Percentiles rank a stretch among this genome's conserved stretches.
Evolutionary conservation across 2,888 invertebrate genomes (phyloP).

Genomic region (Volucella inflata): DNA sequence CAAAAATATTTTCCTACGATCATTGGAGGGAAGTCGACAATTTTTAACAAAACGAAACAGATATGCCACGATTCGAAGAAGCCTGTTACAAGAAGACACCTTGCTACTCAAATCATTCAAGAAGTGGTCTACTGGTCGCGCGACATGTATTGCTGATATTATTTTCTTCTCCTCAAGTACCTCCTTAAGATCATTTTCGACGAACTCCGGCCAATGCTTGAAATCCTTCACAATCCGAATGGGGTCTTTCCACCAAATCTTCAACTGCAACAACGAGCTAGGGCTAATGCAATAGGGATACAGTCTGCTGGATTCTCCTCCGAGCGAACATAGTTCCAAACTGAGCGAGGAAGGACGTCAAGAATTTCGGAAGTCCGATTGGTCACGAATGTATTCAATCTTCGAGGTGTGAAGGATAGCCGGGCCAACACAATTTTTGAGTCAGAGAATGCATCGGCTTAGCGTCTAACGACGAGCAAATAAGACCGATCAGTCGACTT

Average conservation of each 20-base stretch:
- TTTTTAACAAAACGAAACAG: conserved; percentile 6
- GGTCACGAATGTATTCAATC: conserved; percentile 13
- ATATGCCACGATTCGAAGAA: conserved; percentile 1
- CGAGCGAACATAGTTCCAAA: conserved; percentile 74
- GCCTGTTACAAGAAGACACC: background rate
- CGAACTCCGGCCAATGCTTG: conserved; percentile 9
- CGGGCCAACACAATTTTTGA: conserved; percentile 73
- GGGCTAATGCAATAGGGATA: conserved; percentile 71
- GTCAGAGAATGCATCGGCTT: conserved; percentile 33
- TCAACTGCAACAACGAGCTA: conserved; percentile 42
- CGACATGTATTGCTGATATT: background rate
- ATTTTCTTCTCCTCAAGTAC: conserved; percentile 22
- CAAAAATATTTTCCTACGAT: background rate
- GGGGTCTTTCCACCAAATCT: conserved; percentile 30
- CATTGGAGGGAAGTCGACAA: background rate
- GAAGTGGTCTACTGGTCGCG: background rate
- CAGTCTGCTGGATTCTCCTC: conserved; percentile 75
- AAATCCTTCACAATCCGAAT: conserved; percentile 21
- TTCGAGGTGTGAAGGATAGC: conserved; percentile 69
- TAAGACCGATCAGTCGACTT: background rate
- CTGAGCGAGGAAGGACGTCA: conserved; percentile 9
- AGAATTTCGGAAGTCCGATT: conserved; percentile 74
- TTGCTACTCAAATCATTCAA: background rate
- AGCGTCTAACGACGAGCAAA: conserved; percentile 2
- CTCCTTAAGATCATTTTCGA: background rate